phyloP scores from a whole-genome alignment of 2,888 invertebrate genomes.

The Drosophila testacea region DNA sequence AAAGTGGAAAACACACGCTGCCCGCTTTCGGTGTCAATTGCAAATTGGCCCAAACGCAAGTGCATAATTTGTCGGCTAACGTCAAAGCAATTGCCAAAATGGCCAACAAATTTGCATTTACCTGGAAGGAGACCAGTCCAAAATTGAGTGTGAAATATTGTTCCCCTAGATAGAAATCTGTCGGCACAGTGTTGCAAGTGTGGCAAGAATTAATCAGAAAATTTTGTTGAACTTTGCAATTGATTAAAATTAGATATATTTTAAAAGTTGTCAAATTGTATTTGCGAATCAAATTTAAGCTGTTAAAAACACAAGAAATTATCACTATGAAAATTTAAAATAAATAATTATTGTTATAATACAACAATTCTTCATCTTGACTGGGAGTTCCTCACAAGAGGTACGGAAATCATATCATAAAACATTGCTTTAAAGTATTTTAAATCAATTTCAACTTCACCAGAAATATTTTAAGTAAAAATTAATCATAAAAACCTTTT shows the following conservation, averaged over 20 bases:
- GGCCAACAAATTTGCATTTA: slow-evolving; percentile 47
- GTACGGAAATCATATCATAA: no score
- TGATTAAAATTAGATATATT: not conserved
- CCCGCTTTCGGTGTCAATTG: slow-evolving; percentile 47
- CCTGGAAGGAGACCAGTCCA: slow-evolving; percentile 5
- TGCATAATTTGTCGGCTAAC: slow-evolving; percentile 51
- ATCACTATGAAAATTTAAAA: no score
- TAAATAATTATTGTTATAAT: no score
- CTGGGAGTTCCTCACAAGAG: no score
- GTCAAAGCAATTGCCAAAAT: slow-evolving; percentile 31
- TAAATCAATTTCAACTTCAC: no score
- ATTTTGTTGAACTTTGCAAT: not conserved
- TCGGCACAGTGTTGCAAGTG: slow-evolving; percentile 3
- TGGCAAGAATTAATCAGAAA: not conserved
- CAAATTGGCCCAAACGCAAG: slow-evolving; percentile 36
- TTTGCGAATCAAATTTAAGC: no score
- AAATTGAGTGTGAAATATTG: slow-evolving; percentile 17
- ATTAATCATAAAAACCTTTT: no score
- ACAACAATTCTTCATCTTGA: no score
- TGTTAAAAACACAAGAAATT: no score
- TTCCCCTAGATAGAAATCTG: not conserved
- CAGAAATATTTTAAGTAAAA: no score
- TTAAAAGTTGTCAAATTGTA: no score
- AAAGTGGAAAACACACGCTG: slow-evolving; percentile 22
- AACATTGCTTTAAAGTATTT: no score